A percentile compares a stretch with the other conserved stretches of the same genome.
Conservation (phyloP, 2,888 invertebrate species). For the Prenolepis imparis region DNA sequence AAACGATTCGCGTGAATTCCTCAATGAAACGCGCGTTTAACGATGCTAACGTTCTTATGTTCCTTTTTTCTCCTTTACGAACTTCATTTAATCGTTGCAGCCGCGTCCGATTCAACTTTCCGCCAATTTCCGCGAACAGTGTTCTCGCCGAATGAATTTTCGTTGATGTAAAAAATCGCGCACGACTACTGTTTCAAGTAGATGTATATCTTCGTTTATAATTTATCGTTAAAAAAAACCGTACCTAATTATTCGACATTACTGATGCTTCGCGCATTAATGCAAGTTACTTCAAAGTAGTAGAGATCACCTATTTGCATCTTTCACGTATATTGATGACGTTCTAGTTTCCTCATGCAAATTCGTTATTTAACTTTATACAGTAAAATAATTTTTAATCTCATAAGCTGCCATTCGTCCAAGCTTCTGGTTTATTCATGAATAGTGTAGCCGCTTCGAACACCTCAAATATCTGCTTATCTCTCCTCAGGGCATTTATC, state of each 20-base stretch:
- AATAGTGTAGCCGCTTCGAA: constrained; percentile 8
- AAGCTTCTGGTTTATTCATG: background rate
- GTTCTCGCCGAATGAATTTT: constrained; percentile 35
- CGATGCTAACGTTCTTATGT: constrained; percentile 12
- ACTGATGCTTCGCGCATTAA: constrained; percentile 19
- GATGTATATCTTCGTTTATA: constrained; percentile 2
- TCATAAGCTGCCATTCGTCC: background rate
- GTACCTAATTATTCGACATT: constrained; percentile 25
- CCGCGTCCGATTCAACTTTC: constrained; percentile 31
- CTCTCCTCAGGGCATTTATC: background rate
- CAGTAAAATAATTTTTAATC: background rate
- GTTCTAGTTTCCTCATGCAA: background rate
- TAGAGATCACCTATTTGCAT: background rate
- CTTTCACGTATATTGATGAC: background rate
- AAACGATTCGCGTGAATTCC: constrained; percentile 17
- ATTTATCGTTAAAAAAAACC: constrained; percentile 4
- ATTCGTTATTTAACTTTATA: constrained; percentile 16
- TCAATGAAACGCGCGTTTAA: constrained; percentile 34
- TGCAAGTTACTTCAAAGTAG: constrained; percentile 6
- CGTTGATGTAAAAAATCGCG: constrained; percentile 15
- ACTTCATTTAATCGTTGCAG: constrained; percentile 40
- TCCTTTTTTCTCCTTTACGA: constrained; percentile 22
- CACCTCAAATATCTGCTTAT: constrained; percentile 3
- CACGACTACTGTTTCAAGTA: background rate
- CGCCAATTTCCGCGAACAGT: constrained; percentile 6